Percentiles rank a stretch among this genome's conserved stretches.
Evolutionary conservation across 2,113 vertebrate genomes (phyloP).

Genomic region (Gymnocephalus cernua): DNA sequence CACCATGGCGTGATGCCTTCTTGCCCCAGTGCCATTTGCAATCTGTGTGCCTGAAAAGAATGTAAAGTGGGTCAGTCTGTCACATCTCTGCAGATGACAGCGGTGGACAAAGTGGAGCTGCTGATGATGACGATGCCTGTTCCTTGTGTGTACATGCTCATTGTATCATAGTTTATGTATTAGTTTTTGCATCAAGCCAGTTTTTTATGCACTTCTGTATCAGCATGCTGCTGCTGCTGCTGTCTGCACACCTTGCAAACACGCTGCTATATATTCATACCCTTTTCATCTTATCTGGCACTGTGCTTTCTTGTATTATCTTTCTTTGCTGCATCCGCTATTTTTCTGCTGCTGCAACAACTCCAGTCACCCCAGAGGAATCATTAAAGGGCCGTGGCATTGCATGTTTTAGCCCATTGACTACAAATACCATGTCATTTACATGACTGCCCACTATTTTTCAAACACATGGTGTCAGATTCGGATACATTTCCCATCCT

Average conservation of each 20-base stretch:
- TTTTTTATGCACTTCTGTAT: not conserved
- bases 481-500: not conserved
- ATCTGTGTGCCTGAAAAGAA: conserved; percentile 45
- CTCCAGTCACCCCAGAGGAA: not conserved
- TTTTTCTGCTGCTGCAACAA: not conserved
- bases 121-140: not conserved
- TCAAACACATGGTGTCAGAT: not conserved
- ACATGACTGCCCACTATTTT: not conserved
- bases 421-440: not conserved
- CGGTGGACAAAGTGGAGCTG: not conserved
- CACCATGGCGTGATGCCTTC: conserved; percentile 61
- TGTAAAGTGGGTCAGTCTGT: conserved; percentile 74
- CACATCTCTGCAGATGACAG: conserved; percentile 32
- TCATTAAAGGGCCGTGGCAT: not conserved
- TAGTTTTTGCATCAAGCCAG: not conserved
- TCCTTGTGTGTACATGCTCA: not conserved
- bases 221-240: not conserved
- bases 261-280: conserved; percentile 4
- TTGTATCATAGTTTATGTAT: not conserved
- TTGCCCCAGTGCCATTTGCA: conserved; percentile 62
- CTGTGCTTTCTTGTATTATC: not conserved
- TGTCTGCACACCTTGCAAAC: conserved; percentile 2
- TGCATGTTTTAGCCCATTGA: not conserved
- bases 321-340: not conserved
- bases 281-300: conserved; percentile 7